phyloP scores from a whole-genome alignment of 2,113 vertebrate species.

The Zeus faber region DNA sequence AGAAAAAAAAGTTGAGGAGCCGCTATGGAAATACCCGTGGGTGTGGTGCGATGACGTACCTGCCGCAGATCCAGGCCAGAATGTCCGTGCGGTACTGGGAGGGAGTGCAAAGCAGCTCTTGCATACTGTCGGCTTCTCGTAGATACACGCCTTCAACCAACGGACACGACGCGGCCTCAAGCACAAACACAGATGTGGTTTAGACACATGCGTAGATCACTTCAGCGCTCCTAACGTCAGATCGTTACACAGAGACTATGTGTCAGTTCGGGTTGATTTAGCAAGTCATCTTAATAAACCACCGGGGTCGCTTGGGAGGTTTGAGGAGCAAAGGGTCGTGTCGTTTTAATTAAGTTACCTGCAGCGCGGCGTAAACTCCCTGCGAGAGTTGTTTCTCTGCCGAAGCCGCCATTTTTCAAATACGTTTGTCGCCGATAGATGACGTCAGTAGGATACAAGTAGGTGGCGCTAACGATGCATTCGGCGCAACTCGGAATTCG shows the following conservation, averaged over 20 bases:
- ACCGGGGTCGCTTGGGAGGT: too few relatives aligned
- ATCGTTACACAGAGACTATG: too few relatives aligned
- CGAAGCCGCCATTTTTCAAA: constrained; percentile 73
- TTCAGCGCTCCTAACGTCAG: too few relatives aligned
- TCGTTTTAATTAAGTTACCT: constrained; percentile 58
- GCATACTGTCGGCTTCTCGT: constrained; percentile 71
- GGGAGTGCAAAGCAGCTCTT: constrained; percentile 78
- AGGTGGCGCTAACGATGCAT: too few relatives aligned
- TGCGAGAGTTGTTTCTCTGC: constrained; percentile 36
- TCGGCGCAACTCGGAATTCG: too few relatives aligned
- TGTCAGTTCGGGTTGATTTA: neutral
- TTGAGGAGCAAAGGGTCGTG: too few relatives aligned
- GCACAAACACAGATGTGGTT: neutral
- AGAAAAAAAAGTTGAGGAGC: too few relatives aligned
- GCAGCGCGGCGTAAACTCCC: constrained; percentile 51
- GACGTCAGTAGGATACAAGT: too few relatives aligned
- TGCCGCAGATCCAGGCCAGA: constrained; percentile 80
- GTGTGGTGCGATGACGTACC: too few relatives aligned
- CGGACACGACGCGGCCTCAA: constrained; percentile 75
- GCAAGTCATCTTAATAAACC: neutral
- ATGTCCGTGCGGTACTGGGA: constrained; percentile 80
- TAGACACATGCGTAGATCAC: too few relatives aligned
- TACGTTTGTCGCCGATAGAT: too few relatives aligned
- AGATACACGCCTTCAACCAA: constrained; percentile 76
- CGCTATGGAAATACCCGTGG: too few relatives aligned